These are phyloP conservation scores for Pyralis farinalis DNA, from an alignment of 2,888 invertebrate species.

Conservation along the genomic window DNA sequence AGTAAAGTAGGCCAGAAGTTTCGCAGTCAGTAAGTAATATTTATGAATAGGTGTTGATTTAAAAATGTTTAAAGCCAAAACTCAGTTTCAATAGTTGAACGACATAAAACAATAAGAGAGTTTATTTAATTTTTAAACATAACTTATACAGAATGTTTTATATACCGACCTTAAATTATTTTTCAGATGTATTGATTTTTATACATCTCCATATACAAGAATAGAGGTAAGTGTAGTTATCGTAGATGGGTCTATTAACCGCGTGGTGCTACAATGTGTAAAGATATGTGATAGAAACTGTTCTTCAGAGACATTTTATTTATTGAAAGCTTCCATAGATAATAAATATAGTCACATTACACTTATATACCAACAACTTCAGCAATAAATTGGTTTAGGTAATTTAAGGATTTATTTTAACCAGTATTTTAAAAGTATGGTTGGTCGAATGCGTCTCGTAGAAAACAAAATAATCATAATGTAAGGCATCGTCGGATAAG, in stretches of 20 bases:
- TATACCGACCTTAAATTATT: conserved; percentile 77
- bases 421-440: conserved; percentile 46
- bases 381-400: conserved; percentile 71
- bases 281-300: conserved; percentile 79
- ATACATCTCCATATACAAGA: conserved; percentile 78
- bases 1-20: conserved; percentile 66
- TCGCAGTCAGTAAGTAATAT: conserved; percentile 68
- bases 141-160: conserved; percentile 77
- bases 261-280: conserved; percentile 80
- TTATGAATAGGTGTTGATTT: conserved; percentile 65
- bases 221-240: conserved; percentile 73
- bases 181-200: conserved; percentile 80
- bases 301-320: conserved; percentile 79
- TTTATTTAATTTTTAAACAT: conserved; percentile 78
- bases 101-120: conserved; percentile 72
- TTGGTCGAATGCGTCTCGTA: conserved; percentile 54
- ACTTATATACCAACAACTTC: conserved; percentile 44
- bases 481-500: conserved; percentile 33
- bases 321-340: conserved; percentile 75
- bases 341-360: conserved; percentile 63
- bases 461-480: conserved; percentile 56
- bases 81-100: conserved; percentile 69
- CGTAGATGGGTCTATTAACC: conserved; percentile 78
- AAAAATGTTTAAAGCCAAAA: conserved; percentile 67
- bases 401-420: conserved; percentile 53